Conservation (phyloP, 2,888 invertebrate species). For the Napeogenes sylphis region DNA sequence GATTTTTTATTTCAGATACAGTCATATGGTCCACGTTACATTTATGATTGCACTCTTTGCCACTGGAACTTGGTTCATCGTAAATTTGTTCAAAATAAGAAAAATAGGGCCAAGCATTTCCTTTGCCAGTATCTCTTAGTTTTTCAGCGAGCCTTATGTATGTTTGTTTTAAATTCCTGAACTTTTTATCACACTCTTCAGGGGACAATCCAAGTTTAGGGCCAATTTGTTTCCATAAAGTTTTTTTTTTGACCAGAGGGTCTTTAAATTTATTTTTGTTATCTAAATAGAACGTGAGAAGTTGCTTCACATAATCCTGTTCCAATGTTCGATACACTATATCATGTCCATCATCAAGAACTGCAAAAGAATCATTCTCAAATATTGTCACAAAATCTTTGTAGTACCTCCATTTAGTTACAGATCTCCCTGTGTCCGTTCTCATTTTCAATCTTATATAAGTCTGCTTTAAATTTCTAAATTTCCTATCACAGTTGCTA, state of each 20-base stretch:
- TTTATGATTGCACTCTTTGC: slow-evolving; percentile 28
- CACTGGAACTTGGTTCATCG: slow-evolving; percentile 35
- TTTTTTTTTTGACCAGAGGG: slow-evolving; percentile 58
- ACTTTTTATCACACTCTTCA: slow-evolving; percentile 67
- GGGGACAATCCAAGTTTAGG: slow-evolving; percentile 52
- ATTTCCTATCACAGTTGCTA: slow-evolving; percentile 62
- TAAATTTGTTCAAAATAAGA: slow-evolving; percentile 63
- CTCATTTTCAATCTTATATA: slow-evolving; percentile 58
- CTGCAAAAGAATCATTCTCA: slow-evolving; percentile 33
- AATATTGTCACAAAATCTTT: slow-evolving; percentile 63
- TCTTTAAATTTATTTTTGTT: slow-evolving; percentile 61
- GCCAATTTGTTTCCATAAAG: slow-evolving; percentile 55
- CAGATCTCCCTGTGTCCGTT: slow-evolving; percentile 45
- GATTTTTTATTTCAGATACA: slow-evolving; percentile 48
- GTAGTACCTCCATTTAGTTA: slow-evolving; percentile 64
- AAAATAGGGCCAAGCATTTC: slow-evolving; percentile 63
- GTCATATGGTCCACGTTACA: slow-evolving; percentile 41
- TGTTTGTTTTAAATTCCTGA: slow-evolving; percentile 67
- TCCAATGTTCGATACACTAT: slow-evolving; percentile 38
- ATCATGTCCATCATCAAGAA: slow-evolving; percentile 33
- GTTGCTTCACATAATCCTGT: slow-evolving; percentile 56
- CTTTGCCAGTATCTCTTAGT: slow-evolving; percentile 49
- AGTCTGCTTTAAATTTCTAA: slow-evolving; percentile 67
- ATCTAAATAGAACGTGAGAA: slow-evolving; percentile 60
- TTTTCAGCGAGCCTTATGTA: slow-evolving; percentile 60